These are phyloP conservation scores for Chelmon rostratus DNA, from an alignment of 2,797 vertebrate genomes.

Conservation along the genomic window DNA sequence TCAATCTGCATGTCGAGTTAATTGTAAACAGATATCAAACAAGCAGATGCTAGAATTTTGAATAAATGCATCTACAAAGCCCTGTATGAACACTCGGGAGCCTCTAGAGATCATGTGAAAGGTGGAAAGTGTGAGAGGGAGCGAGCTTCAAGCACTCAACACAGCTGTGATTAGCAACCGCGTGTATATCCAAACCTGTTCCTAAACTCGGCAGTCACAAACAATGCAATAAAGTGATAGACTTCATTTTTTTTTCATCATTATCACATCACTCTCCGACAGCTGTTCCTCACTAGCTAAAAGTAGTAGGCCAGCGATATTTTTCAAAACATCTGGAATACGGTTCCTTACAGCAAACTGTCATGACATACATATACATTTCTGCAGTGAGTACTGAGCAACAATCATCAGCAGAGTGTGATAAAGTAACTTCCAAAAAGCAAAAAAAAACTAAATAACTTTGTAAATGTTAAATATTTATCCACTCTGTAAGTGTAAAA, in stretches of 20 bases:
- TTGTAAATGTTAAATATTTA: constrained; percentile 55
- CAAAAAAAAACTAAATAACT: constrained; percentile 50
- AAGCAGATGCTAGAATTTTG: constrained; percentile 20
- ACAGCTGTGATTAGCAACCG: constrained; percentile 3
- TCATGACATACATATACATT: constrained; percentile 35
- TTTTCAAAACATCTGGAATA: constrained; percentile 32
- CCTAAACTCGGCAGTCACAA: constrained; percentile 19
- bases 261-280: constrained; percentile 35
- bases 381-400: constrained; percentile 45
- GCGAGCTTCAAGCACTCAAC: constrained; percentile 18
- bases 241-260: neutral
- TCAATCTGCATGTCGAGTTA: constrained; percentile 19
- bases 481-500: constrained; percentile 65
- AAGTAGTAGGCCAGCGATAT: constrained; percentile 36
- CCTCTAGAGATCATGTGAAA: constrained; percentile 10
- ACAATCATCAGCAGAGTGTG: constrained; percentile 46
- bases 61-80: constrained; percentile 29
- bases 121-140: constrained; percentile 15
- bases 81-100: constrained; percentile 4
- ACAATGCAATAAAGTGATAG: constrained; percentile 26
- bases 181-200: constrained; percentile 6
- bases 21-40: constrained; percentile 34
- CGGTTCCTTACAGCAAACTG: constrained; percentile 28
- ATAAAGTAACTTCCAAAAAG: constrained; percentile 47
- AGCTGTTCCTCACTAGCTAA: constrained; percentile 21